phyloP scores from a whole-genome alignment of 2,888 invertebrate genomes.

The Nephrotoma appendiculata region DNA sequence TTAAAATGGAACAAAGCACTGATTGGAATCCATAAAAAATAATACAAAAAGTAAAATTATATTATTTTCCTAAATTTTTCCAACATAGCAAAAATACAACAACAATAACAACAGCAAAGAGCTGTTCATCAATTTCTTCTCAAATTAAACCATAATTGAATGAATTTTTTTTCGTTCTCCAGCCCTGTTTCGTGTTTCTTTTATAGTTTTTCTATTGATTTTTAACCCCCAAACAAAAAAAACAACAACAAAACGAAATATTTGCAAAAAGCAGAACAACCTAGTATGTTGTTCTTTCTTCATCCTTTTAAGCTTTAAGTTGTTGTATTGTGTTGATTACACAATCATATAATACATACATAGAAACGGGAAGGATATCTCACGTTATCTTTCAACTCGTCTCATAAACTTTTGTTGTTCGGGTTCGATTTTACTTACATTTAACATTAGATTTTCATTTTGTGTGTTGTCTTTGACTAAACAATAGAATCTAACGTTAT shows the following conservation, averaged over 20 bases:
- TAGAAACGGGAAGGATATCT: not conserved
- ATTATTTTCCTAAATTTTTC: not conserved
- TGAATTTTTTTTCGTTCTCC: not conserved
- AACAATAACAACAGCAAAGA: not conserved
- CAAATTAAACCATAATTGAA: not conserved
- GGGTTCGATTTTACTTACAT: not conserved
- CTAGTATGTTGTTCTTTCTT: not conserved
- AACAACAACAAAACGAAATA: not conserved
- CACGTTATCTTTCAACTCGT: not conserved
- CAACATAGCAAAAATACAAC: not conserved
- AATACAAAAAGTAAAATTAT: not conserved
- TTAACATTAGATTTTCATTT: not conserved
- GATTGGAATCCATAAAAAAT: not conserved
- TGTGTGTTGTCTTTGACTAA: not conserved
- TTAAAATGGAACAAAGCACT: not conserved
- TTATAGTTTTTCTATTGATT: not conserved
- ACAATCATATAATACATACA: not conserved
- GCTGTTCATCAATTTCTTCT: not conserved
- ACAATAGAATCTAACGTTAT: not conserved
- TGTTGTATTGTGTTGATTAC: not conserved
- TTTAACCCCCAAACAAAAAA: not conserved
- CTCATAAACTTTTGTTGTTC: not conserved
- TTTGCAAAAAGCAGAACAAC: not conserved
- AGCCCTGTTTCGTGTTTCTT: not conserved
- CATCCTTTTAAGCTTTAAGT: not conserved